These are phyloP conservation scores for Troides helena DNA, from an alignment of 2,888 invertebrate species.

Conservation along the genomic window DNA sequence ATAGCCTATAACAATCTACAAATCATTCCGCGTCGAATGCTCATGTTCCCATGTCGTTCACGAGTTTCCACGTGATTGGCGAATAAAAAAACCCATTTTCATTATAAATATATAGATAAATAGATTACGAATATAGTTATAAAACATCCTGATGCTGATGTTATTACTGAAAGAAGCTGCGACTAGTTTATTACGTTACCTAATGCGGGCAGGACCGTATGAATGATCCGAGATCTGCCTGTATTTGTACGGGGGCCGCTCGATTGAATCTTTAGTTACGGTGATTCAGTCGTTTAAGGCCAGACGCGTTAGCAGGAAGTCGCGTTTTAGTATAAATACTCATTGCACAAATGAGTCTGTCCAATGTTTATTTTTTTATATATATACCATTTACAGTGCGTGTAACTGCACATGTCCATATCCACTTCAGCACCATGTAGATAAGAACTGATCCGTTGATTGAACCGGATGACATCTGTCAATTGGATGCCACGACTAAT, in stretches of 20 bases:
- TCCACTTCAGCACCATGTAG: slow-evolving; percentile 41
- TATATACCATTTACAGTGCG: slow-evolving; percentile 35
- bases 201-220: slow-evolving; percentile 5
- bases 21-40: no score
- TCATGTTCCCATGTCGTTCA: no score
- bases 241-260: slow-evolving; percentile 1
- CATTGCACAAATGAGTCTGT: slow-evolving; percentile 38
- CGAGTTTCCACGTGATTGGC: no score
- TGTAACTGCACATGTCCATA: slow-evolving; percentile 41
- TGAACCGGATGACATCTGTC: slow-evolving; percentile 43
- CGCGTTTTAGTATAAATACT: slow-evolving; percentile 29
- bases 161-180: not conserved
- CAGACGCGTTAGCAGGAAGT: slow-evolving; percentile 32
- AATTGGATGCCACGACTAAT: not conserved
- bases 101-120: no score
- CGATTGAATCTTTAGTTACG: slow-evolving; percentile 8
- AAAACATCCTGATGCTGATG: not conserved
- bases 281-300: slow-evolving; percentile 27
- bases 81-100: no score
- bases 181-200: slow-evolving; percentile 8
- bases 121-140: not conserved
- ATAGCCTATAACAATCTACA: no score
- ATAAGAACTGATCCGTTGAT: slow-evolving; percentile 49
- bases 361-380: slow-evolving; percentile 32
- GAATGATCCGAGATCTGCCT: slow-evolving; percentile 8